phyloP scores from a whole-genome alignment of 2,888 invertebrate genomes.

The Celastrina argiolus region DNA sequence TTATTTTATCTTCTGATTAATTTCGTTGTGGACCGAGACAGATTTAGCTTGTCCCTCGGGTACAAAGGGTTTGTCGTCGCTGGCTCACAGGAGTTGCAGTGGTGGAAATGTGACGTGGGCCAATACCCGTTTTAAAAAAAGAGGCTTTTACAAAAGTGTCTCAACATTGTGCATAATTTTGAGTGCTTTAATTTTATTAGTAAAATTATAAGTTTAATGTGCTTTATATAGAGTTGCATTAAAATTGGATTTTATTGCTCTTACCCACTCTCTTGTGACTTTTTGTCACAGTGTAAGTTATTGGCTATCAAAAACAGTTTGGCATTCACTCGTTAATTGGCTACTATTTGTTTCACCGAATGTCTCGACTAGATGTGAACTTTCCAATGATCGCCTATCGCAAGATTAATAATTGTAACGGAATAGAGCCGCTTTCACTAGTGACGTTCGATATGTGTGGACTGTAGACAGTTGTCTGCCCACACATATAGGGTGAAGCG shows the following conservation, averaged over 20 bases:
- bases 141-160: neutral
- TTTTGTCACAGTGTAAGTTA: neutral
- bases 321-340: neutral
- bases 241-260: neutral
- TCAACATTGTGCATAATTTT: neutral
- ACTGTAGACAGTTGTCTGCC: neutral
- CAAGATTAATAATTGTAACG: slow-evolving; percentile 28
- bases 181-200: too few relatives aligned
- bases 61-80: too few relatives aligned
- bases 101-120: too few relatives aligned
- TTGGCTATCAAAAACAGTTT: neutral
- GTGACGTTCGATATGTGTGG: slow-evolving; percentile 24
- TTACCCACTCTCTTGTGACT: neutral
- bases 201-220: too few relatives aligned
- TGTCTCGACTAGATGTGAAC: slow-evolving; percentile 5
- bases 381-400: slow-evolving; percentile 23
- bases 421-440: slow-evolving; percentile 31
- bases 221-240: too few relatives aligned
- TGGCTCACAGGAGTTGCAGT: too few relatives aligned
- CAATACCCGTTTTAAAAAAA: too few relatives aligned
- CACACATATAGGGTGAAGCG: too few relatives aligned
- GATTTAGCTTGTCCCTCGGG: too few relatives aligned
- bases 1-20: too few relatives aligned
- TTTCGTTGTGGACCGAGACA: too few relatives aligned
- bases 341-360: neutral